A percentile compares a stretch with the other conserved stretches of the same genome.
phyloP scores from a whole-genome alignment of 1,140 invertebrate genomes.

The Heliconius eleuchia region DNA sequence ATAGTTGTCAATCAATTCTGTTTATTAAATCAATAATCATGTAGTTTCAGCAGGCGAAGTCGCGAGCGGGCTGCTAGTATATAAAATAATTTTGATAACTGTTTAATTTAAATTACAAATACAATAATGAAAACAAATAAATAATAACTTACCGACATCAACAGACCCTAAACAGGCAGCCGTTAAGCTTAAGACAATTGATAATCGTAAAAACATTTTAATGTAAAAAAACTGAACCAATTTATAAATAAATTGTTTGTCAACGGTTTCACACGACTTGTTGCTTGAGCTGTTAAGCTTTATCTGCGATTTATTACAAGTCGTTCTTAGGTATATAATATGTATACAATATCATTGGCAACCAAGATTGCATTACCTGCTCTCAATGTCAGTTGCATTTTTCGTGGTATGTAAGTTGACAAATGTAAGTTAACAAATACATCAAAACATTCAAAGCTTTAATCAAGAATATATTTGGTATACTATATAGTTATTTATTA shows the following conservation, averaged over 20 bases:
- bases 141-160: constrained; percentile 52
- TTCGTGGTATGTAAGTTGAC: background rate
- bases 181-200: constrained; percentile 8
- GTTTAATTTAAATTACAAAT: too few species aligned
- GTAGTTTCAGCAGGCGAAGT: too few species aligned
- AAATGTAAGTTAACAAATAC: background rate
- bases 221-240: background rate
- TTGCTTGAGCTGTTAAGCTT: constrained; percentile 18
- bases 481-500: background rate
- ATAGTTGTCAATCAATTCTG: too few species aligned
- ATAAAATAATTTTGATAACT: too few species aligned
- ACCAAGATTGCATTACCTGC: constrained; percentile 27
- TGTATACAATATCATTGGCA: constrained; percentile 15
- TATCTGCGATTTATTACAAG: constrained; percentile 21
- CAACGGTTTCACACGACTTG: constrained; percentile 22
- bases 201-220: constrained; percentile 21
- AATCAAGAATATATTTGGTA: background rate
- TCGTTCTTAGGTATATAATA: constrained; percentile 5
- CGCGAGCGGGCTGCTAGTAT: too few species aligned
- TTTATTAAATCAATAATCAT: too few species aligned
- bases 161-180: constrained; percentile 43
- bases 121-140: too few species aligned
- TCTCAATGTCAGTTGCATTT: constrained; percentile 27
- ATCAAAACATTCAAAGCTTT: background rate
- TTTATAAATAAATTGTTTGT: background rate